Conservation (phyloP, 2,113 vertebrate genomes). For the Colaptes auratus region DNA sequence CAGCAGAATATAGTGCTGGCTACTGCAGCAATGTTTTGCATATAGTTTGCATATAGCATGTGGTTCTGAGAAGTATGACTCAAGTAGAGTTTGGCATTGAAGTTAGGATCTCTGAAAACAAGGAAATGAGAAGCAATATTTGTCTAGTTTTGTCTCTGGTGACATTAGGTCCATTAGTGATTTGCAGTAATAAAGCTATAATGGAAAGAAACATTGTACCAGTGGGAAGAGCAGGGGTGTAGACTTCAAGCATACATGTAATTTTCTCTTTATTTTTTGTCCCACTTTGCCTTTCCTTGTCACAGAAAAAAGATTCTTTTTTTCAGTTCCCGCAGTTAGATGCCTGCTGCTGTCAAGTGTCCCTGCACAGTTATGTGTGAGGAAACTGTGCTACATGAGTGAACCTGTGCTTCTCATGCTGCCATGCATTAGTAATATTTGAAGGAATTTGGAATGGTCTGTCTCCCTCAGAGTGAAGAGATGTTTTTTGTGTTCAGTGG, state of each 20-base stretch:
- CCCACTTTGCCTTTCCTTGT: neutral
- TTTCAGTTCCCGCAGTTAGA: neutral
- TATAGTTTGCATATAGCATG: neutral
- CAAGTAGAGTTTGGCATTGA: neutral
- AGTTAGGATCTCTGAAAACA: neutral
- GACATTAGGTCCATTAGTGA: neutral
- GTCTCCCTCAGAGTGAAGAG: neutral
- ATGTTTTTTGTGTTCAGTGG: neutral
- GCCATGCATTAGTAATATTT: neutral
- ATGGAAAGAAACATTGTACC: neutral
- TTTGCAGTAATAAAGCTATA: neutral
- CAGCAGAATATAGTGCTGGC: neutral
- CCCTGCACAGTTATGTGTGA: neutral
- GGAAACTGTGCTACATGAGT: neutral
- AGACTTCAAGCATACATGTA: neutral
- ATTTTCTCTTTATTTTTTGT: neutral
- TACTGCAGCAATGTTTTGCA: neutral
- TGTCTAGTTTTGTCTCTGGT: neutral
- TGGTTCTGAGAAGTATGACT: neutral
- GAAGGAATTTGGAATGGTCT: neutral
- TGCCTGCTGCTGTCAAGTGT: neutral
- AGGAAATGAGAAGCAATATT: neutral
- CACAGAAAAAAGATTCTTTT: neutral
- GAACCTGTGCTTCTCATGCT: neutral
- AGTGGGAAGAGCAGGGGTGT: neutral